A percentile compares a stretch with the other conserved stretches of the same genome.
Conservation (phyloP, 2,113 vertebrate genomes). For the Lepus timidus region DNA sequence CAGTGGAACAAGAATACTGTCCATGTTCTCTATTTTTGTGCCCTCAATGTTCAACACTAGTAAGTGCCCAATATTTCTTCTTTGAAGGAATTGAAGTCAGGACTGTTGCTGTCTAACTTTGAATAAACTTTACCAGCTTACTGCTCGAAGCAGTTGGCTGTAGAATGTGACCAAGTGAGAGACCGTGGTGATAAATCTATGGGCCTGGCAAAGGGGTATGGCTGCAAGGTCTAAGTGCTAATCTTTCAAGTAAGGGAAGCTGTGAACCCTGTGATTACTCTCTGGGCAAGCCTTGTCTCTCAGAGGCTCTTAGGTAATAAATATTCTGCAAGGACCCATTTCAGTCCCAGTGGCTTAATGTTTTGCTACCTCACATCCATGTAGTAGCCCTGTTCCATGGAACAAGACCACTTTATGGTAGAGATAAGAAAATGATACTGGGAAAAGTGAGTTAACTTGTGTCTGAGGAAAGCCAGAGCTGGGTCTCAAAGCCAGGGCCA, state of each 20-base stretch:
- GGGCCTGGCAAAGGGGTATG: not conserved
- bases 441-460: not conserved
- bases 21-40: not conserved
- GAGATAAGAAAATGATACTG: not conserved
- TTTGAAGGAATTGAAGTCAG: not conserved
- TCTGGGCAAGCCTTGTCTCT: constrained; percentile 26
- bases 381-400: not conserved
- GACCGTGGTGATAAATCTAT: not conserved
- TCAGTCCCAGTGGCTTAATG: not conserved
- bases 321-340: not conserved
- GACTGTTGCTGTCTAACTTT: not conserved
- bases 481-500: not conserved
- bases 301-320: not conserved
- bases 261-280: not conserved
- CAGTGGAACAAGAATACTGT: not conserved
- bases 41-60: not conserved
- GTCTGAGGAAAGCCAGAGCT: not conserved
- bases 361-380: not conserved
- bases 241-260: not conserved
- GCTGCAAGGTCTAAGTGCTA: not conserved
- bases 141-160: not conserved
- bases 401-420: not conserved
- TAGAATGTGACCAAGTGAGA: not conserved
- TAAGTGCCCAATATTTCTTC: not conserved
- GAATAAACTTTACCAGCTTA: not conserved